These are phyloP conservation scores for Tor tambroides DNA, from an alignment of 2,113 vertebrate species.

Conservation along the genomic window DNA sequence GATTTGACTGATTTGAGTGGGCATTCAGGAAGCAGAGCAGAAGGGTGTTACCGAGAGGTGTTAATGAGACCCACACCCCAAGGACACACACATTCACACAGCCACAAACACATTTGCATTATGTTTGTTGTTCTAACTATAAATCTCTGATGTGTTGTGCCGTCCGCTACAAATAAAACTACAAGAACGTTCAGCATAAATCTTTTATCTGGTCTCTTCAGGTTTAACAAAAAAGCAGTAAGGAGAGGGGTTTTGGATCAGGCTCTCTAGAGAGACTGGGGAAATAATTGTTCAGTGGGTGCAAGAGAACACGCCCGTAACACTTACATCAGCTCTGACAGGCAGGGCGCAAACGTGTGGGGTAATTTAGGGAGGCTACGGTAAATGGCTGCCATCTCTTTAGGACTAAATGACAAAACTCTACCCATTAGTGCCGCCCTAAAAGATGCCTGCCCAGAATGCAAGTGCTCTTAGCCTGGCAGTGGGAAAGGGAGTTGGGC, in stretches of 20 bases:
- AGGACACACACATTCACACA: conserved; percentile 13
- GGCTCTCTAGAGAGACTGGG: conserved; percentile 39
- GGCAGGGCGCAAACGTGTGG: conserved; percentile 39
- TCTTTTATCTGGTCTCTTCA: conserved; percentile 31
- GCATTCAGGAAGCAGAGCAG: conserved; percentile 53
- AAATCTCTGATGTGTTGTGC: background rate
- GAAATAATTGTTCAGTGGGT: conserved; percentile 54
- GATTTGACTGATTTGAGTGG: conserved; percentile 49
- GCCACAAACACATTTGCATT: conserved; percentile 14
- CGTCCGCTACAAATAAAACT: conserved; percentile 8
- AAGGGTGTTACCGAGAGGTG: conserved; percentile 42
- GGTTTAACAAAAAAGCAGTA: conserved; percentile 34
- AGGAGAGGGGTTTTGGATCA: conserved; percentile 29
- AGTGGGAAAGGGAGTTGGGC: conserved; percentile 40
- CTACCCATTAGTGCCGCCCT: conserved; percentile 53
- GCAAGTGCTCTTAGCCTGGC: conserved; percentile 46
- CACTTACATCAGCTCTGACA: conserved; percentile 56
- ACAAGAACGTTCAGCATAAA: conserved; percentile 5
- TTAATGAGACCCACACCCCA: conserved; percentile 47
- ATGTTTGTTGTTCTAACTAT: background rate
- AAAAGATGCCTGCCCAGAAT: conserved; percentile 51
- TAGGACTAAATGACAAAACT: conserved; percentile 55
- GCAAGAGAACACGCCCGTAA: conserved; percentile 46
- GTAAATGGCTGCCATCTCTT: conserved; percentile 58
- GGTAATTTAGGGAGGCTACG: conserved; percentile 51